Base-by-base conservation (phyloP, 2,113 vertebrate species). In the Pampusana beccarii region DNA sequence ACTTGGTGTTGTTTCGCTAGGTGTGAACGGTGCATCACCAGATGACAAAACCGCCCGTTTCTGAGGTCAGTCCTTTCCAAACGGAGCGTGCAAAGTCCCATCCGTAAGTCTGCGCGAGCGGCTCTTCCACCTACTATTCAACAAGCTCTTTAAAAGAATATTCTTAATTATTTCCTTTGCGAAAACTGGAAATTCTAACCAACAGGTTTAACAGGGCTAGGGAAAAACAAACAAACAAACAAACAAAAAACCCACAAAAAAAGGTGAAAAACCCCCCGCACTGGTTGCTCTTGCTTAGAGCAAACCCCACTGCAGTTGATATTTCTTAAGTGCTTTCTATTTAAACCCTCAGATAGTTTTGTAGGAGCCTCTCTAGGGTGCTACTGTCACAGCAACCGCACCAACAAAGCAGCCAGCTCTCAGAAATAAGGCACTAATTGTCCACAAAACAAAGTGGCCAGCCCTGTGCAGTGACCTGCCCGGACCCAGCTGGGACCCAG, bases 231-330 rank as follows among this genome's bases (percentile, higher is more conserved):
- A 7, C 16, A 16, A 13, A 51, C 23, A 53, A 53, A 10, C 48
- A 40, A 42, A 24, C 19, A 46, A 23, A 78, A 80, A 2, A 0
- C 0, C 13, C 2, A 3, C 26, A 46, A 46, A 46, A 15, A 46
- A 46, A 19, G 16, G 8, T 38, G 38, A 38, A 38, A 38, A 38
- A 38, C 8, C 38, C 38, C 48, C 21, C 11, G 23, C 20, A 23
- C 34, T 57, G 17, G 29, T 38, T 11, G 23, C 18, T 86, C 8
- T 57, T 82, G 24, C 60, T 56, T 71, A 44, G 6, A 92, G 29
- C 19, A 92, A 82, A 90, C 44, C 26, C 34, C 15, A 29, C 29
- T 60, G 17, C 54, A 65, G 36, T 0, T 53, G 29, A 17, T 13
- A 38, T 26, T 85, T 79, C 69, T 72, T 23, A 79, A 75, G 72